phyloP scores from a whole-genome alignment of 2,113 vertebrate species.

The Tupaia chinensis region DNA sequence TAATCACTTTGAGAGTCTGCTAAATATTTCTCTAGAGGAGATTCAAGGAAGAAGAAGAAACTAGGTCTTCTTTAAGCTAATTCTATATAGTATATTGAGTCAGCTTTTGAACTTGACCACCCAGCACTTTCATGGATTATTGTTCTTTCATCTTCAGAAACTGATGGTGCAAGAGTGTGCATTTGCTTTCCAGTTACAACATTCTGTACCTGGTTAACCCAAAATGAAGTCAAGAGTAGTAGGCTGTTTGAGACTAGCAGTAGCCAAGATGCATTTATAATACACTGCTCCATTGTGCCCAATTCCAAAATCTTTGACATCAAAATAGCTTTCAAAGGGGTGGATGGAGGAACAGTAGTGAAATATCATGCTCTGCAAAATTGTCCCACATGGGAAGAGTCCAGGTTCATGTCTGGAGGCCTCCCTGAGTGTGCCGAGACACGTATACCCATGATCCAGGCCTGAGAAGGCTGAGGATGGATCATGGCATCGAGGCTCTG shows the following conservation, averaged over 20 bases:
- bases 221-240: slow-evolving; percentile 42
- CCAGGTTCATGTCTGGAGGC: too few species aligned
- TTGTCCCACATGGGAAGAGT: too few species aligned
- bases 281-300: not conserved
- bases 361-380: too few species aligned
- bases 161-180: not conserved
- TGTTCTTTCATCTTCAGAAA: slow-evolving; percentile 49
- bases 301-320: slow-evolving; percentile 40
- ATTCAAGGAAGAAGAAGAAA: not conserved
- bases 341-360: too few species aligned
- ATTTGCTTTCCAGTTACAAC: not conserved
- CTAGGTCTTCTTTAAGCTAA: slow-evolving; percentile 21
- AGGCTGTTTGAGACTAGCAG: not conserved
- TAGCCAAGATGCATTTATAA: not conserved
- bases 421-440: too few species aligned
- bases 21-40: slow-evolving; percentile 17
- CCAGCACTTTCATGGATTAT: not conserved
- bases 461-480: too few species aligned
- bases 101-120: slow-evolving; percentile 21
- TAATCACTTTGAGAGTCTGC: not conserved
- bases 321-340: not conserved
- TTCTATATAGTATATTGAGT: not conserved
- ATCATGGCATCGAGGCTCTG: too few species aligned
- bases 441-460: too few species aligned
- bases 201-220: slow-evolving; percentile 40